Percentiles rank a stretch among this genome's conserved stretches.
Evolutionary conservation across 2,797 vertebrate genomes (phyloP).

Genomic region (Pseudomugil tenellus): DNA sequence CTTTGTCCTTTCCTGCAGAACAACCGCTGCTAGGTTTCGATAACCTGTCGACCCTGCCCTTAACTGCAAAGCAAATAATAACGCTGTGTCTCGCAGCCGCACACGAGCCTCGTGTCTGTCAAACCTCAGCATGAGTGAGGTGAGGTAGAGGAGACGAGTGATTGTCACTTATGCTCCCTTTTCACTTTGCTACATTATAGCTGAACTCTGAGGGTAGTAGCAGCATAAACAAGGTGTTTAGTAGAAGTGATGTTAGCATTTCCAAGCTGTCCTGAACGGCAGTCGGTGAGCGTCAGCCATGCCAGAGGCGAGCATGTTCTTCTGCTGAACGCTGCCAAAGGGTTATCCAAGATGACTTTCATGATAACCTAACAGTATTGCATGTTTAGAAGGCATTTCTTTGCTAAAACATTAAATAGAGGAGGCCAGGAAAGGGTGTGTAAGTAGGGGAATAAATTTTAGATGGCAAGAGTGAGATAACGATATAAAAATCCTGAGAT

Average conservation of each 20-base stretch:
- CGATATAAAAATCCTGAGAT: conserved; percentile 40
- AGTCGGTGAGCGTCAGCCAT: conserved; percentile 64
- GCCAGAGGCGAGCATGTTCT: conserved; percentile 58
- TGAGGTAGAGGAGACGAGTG: conserved; percentile 20
- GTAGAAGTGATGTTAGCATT: conserved; percentile 75
- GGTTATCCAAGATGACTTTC: conserved; percentile 49
- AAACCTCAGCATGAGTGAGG: conserved; percentile 55
- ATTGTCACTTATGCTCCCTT: conserved; percentile 78
- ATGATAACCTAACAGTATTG: conserved; percentile 40
- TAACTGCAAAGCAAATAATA: conserved; percentile 56
- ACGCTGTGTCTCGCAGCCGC: conserved; percentile 31
- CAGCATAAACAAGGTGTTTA: conserved; percentile 78
- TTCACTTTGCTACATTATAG: conserved; percentile 76
- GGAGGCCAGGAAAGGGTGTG: conserved; percentile 8
- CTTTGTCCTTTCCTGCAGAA: conserved; percentile 41
- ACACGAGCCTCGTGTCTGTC: conserved; percentile 54
- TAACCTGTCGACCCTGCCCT: conserved; percentile 50
- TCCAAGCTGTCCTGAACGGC: conserved; percentile 69
- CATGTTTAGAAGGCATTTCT: conserved; percentile 21
- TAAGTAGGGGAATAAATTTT: conserved; percentile 51
- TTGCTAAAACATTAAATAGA: conserved; percentile 26
- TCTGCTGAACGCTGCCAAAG: conserved; percentile 47
- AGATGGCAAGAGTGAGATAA: conserved; percentile 48
- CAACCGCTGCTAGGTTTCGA: conserved; percentile 49
- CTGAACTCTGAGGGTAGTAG: conserved; percentile 70